Evolutionary conservation across 2,888 invertebrate genomes (phyloP), one percentile per base, ranked within the genome.

Genomic region (Timema podura): DNA sequence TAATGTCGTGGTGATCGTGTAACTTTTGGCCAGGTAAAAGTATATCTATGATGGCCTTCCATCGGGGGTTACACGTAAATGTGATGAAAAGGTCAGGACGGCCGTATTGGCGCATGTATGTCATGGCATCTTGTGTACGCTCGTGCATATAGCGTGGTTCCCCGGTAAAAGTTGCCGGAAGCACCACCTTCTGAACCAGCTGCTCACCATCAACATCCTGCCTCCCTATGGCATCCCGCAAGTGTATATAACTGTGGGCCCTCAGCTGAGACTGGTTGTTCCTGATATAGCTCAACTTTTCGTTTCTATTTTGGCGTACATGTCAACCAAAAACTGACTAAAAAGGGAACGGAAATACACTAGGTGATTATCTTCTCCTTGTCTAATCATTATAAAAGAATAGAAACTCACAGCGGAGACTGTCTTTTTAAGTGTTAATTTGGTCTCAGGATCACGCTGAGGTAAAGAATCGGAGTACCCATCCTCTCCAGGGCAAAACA

Each of bases 141-240:
- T 80, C 77, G 67, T 78, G 78, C 80, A 81, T 80, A 71, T 80
- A 76, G n/a, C 81, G 73, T 68, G 80, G 80, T 11, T 79, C 75
- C n/a, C 80, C 79, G 6, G 73, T 75, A 61, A 71, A 79, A n/a
- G 75, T 68, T 54, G 77, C 75, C 69, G 78, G 78, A 11, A 78
- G 69, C 68, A 78, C 75, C 7, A 75, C 72, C 44, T 70, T 65
- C 71, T 70, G 69, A 6, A 75, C 75, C 30, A 74, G 13, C 61
- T 74, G 30, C 15, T 44, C 48, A 11, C 45, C 45, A 67, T 68
- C 48, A 57, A 30, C 68, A 65, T 76, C 66, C 15, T n/a, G 6
- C 48, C 48, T 66, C 15, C 48, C 48, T n/a, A 67, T 67, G 6
- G 51, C 67, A 70, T 78, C 77, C 45, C 57, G 30, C 64, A 77